These are phyloP conservation scores for Herminia tarsipennalis DNA, from an alignment of 2,888 invertebrate genomes.

Conservation along the genomic window DNA sequence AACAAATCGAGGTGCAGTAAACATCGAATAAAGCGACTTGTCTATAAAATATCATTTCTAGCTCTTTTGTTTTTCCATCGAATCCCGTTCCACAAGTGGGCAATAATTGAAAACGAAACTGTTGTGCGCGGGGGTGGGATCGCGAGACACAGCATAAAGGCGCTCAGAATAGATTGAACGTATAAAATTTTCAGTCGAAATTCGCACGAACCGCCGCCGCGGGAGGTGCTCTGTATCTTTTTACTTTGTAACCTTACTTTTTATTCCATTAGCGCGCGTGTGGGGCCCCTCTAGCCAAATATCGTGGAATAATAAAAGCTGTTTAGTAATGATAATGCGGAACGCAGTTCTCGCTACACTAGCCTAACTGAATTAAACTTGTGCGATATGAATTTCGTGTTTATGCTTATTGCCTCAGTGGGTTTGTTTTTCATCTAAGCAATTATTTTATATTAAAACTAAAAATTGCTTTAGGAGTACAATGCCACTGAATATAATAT, in stretches of 20 bases:
- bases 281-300: constrained; percentile 83
- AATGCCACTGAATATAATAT: not conserved
- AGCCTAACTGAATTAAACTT: constrained; percentile 78
- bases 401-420: constrained; percentile 63
- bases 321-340: constrained; percentile 83
- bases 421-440: constrained; percentile 62
- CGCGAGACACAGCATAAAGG: constrained; percentile 83
- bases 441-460: constrained; percentile 44
- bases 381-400: constrained; percentile 66
- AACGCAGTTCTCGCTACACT: constrained; percentile 70
- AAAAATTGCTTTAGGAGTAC: constrained; percentile 20
- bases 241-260: constrained; percentile 86
- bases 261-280: constrained; percentile 85
- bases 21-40: constrained; percentile 80
- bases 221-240: constrained; percentile 83
- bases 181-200: constrained; percentile 85
- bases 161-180: constrained; percentile 84
- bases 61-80: constrained; percentile 81
- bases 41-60: constrained; percentile 84
- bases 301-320: constrained; percentile 84
- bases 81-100: constrained; percentile 84
- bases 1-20: constrained; percentile 82
- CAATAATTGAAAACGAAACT: constrained; percentile 86
- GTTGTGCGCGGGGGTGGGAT: constrained; percentile 77
- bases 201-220: constrained; percentile 81